Evolutionary conservation across 2,888 invertebrate species (phyloP).

Genomic region (Bellardia bayeri): DNA sequence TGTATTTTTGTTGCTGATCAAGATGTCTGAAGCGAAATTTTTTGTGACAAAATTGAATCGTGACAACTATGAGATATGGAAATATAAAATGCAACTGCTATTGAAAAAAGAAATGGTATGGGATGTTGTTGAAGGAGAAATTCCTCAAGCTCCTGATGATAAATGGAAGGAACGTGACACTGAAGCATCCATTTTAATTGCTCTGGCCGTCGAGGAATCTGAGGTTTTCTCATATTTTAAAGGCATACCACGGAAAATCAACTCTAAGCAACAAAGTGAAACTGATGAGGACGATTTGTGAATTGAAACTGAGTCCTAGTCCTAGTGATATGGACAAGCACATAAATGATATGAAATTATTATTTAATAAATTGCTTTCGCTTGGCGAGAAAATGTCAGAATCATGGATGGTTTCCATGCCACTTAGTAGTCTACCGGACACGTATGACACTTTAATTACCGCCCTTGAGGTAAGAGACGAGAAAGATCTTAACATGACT

Average conservation of each 20-base stretch:
- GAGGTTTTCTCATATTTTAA: constrained; percentile 30
- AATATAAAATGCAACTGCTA: constrained; percentile 36
- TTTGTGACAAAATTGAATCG: constrained; percentile 31
- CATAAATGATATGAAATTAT: constrained; percentile 45
- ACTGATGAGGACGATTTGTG: constrained; percentile 45
- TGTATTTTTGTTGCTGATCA: background rate
- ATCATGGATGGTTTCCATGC: constrained; percentile 45
- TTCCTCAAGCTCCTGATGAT: constrained; percentile 6
- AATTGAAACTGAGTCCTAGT: constrained; percentile 29
- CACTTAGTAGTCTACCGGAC: constrained; percentile 52
- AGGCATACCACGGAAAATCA: constrained; percentile 45
- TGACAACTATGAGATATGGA: constrained; percentile 35
- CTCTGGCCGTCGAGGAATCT: constrained; percentile 45
- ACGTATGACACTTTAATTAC: constrained; percentile 54
- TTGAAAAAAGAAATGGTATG: constrained; percentile 53
- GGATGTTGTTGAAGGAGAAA: constrained; percentile 14
- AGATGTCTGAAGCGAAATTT: constrained; percentile 27
- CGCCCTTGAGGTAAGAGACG: constrained; percentile 60
- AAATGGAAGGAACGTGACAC: constrained; percentile 45
- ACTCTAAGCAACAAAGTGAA: constrained; percentile 43
- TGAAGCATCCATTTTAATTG: constrained; percentile 55
- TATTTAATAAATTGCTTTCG: constrained; percentile 41
- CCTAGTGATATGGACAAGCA: constrained; percentile 42
- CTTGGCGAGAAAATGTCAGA: constrained; percentile 31
- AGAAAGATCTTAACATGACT: constrained; percentile 33